Evolutionary conservation across 2,797 vertebrate genomes (phyloP), one percentile per base, ranked within the genome.

Genomic region (Morelia viridis): DNA sequence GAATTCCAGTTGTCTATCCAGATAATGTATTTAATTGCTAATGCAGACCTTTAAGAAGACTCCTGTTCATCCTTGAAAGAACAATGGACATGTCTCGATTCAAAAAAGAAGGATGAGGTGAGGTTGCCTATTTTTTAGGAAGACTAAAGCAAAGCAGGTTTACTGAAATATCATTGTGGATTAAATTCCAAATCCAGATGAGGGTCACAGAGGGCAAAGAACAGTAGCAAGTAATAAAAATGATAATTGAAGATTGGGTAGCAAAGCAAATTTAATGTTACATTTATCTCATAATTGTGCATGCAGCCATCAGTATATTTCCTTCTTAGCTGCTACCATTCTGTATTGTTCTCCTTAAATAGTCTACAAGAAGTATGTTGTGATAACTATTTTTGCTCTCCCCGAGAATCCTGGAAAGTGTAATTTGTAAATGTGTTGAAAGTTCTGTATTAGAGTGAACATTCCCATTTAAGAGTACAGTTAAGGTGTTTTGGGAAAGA

Each of bases 1-100:
- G 65, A 93, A 94, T 92, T 76, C 92, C 85, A 94, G 95, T 93
- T 94, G 62, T 94, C 92, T 96, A 68, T 90, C 92, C 93, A 62
- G 26, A 94, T 85, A 94, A 94, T 93, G 87, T 95, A 95, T 96
- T 96, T 97, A 96, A 95, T 96, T 96, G 92, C 91, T 96, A 93
- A 95, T 95, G 62, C 56, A 96, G 92, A 95, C 94, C 94, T 96
- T 96, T 96, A 94, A 94, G 96, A 61, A 94, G 65, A 22, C 15
- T 92, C 87, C 56, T 88, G 28, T 57, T 62, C 50, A 83, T 89
- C 61, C 46, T 93, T 50, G 86, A 92, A 94, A 92, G 71, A 86
- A 95, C 71, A 94, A 93, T 92, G 4, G 65, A 91, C 94, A 94
- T 93, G 83, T 89, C 65, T 92, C 80, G 57, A 4, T 0, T 71